Conservation (phyloP, 2,797 vertebrate species). For the Hemibagrus guttatus region DNA sequence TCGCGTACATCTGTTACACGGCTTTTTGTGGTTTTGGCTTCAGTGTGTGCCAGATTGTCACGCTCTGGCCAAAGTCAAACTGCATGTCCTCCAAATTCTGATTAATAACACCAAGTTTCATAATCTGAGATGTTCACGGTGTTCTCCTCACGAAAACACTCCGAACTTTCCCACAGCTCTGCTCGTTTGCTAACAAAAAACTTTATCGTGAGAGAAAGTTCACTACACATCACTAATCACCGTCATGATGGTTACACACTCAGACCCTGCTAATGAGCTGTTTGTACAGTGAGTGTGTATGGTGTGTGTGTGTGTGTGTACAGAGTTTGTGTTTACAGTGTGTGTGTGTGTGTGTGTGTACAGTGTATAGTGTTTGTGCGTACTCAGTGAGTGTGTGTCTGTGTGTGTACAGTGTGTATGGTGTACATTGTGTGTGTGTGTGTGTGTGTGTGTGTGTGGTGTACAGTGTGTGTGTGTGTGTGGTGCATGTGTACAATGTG, state of each 20-base stretch:
- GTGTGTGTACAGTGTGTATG: neutral
- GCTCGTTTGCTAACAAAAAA: neutral
- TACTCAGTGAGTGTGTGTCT: no score
- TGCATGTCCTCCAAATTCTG: conserved; percentile 26
- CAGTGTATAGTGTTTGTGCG: neutral
- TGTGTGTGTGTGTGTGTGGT: neutral
- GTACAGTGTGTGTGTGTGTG: neutral
- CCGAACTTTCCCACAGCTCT: neutral
- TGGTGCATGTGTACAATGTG: neutral
- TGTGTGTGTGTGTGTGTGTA: neutral
- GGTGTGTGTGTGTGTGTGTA: neutral
- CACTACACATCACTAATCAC: neutral
- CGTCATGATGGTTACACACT: no score
- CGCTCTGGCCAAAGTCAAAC: conserved; percentile 20
- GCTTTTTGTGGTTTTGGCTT: conserved; percentile 52
- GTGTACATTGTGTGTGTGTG: neutral
- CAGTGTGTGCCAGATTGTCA: conserved; percentile 20
- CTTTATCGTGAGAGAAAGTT: no score
- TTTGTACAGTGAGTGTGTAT: neutral
- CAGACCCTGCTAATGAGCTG: neutral
- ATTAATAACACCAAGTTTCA: conserved; percentile 48
- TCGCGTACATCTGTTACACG: conserved; percentile 51
- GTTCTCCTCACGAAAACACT: neutral
- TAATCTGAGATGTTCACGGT: conserved; percentile 5
- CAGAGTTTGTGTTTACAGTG: neutral